Conservation (phyloP, 2,797 vertebrate genomes). For the Siniperca obscura region DNA sequence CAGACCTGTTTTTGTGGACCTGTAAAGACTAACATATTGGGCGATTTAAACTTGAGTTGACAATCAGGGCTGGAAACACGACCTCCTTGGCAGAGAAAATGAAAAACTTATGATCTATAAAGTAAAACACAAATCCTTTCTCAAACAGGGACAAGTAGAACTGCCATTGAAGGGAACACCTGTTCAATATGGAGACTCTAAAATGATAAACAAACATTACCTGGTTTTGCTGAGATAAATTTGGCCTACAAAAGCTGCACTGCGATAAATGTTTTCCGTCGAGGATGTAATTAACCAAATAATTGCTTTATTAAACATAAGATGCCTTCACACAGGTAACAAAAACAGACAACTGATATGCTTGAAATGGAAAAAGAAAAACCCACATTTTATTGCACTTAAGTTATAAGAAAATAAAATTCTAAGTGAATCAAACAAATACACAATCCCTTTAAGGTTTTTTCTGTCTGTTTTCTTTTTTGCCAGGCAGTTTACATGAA, state of each 20-base stretch:
- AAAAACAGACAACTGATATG: conserved; percentile 88
- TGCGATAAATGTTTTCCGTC: conserved; percentile 58
- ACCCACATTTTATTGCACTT: conserved; percentile 99
- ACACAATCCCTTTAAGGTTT: conserved; percentile 99
- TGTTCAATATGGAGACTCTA: background rate
- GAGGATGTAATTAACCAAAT: conserved; percentile 82
- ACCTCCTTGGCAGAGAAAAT: background rate
- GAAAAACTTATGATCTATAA: background rate
- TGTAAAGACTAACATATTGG: background rate
- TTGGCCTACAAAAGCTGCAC: background rate
- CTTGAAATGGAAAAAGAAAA: conserved; percentile 89
- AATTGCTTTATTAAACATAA: conserved; percentile 88
- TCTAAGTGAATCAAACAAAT: conserved; percentile 99
- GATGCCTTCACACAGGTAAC: conserved; percentile 86
- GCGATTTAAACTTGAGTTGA: background rate
- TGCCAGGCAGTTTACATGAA: conserved; percentile 98
- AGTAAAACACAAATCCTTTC: background rate
- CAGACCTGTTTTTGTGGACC: too few species aligned
- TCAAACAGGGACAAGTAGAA: background rate
- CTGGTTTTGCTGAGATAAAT: background rate
- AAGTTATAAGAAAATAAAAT: conserved; percentile 99
- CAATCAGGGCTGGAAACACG: background rate
- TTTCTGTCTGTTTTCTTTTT: conserved; percentile 94
- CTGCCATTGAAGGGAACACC: background rate
- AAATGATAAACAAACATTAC: background rate